Evolutionary conservation across 2,888 invertebrate species (phyloP).

Genomic region (Caenorhabditis macrosperma): DNA sequence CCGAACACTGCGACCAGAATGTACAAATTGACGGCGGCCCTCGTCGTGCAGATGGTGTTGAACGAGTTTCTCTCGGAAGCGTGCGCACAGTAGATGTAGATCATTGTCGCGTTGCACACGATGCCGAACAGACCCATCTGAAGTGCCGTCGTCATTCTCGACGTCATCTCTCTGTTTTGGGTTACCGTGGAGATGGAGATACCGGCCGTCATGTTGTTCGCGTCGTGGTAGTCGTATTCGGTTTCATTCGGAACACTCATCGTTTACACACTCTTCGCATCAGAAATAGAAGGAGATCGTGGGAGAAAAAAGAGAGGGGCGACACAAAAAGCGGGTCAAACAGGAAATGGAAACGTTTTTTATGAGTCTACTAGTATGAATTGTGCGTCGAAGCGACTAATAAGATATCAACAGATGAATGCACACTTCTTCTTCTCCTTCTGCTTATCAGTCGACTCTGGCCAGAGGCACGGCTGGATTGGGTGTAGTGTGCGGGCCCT

Average conservation of each 20-base stretch:
- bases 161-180: background rate
- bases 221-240: slow-evolving; percentile 16
- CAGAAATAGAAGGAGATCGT: background rate
- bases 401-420: slow-evolving; percentile 15
- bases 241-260: slow-evolving; percentile 20
- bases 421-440: background rate
- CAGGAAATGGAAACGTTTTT: background rate
- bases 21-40: slow-evolving; percentile 10
- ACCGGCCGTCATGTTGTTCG: slow-evolving; percentile 20
- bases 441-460: slow-evolving; percentile 12
- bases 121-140: slow-evolving; percentile 11
- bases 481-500: background rate
- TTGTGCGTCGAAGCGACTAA: slow-evolving; percentile 12
- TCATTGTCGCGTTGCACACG: background rate
- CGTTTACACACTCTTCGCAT: background rate
- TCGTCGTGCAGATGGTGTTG: slow-evolving; percentile 8
- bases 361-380: background rate
- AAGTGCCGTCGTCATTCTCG: no score
- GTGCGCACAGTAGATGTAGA: slow-evolving; percentile 2
- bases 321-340: no score
- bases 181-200: slow-evolving; percentile 7
- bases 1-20: slow-evolving; percentile 1
- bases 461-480: background rate
- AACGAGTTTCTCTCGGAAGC: slow-evolving; percentile 20
- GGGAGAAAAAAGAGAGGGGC: background rate